phyloP scores from a whole-genome alignment of 2,113 vertebrate genomes.

The Empidonax traillii region DNA sequence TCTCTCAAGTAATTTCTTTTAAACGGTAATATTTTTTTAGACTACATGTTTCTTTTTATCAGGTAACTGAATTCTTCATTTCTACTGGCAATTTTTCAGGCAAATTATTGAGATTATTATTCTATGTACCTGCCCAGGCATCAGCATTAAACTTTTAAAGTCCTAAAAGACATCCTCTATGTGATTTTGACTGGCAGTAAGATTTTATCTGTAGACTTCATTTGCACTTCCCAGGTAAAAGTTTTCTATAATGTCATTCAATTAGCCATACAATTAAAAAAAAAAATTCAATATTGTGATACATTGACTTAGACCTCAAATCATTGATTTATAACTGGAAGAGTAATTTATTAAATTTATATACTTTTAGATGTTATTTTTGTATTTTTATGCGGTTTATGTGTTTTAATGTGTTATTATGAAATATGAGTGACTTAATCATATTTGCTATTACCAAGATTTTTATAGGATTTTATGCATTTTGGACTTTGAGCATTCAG shows the following conservation, averaged over 20 bases:
- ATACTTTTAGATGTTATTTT: neutral
- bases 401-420: neutral
- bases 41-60: neutral
- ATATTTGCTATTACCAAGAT: neutral
- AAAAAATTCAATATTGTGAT: neutral
- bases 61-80: neutral
- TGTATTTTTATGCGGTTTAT: neutral
- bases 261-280: neutral
- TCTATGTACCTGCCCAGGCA: neutral
- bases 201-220: neutral
- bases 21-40: neutral
- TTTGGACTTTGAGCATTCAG: neutral
- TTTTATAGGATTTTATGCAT: neutral
- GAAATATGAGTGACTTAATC: neutral
- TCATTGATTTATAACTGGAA: neutral
- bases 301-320: neutral
- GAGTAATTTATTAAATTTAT: neutral
- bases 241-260: neutral
- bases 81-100: neutral
- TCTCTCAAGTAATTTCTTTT: neutral
- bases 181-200: neutral
- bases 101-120: neutral
- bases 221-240: neutral
- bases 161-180: rapidly evolving
- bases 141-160: neutral